A percentile compares a stretch with the other conserved stretches of the same genome.
These are phyloP conservation scores for Meteorus sp. DNA, from an alignment of 1,140 invertebrate species.

Conservation along the genomic window DNA sequence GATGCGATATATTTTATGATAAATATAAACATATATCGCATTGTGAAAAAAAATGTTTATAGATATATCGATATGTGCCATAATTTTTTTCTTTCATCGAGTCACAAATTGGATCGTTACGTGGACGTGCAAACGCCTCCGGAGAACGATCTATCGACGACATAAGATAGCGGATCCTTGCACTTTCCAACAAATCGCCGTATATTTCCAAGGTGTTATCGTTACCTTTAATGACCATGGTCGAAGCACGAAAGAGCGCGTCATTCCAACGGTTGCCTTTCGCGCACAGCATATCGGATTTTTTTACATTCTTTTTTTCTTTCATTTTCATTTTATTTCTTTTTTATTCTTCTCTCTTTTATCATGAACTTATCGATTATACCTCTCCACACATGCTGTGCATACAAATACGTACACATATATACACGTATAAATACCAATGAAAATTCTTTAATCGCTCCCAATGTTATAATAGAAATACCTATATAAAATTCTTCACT, in stretches of 20 bases:
- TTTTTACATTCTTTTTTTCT: not conserved
- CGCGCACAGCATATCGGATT: not conserved
- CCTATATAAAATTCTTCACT: no score
- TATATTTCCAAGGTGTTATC: conserved; percentile 15
- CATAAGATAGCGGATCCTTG: not conserved
- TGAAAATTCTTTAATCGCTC: not conserved
- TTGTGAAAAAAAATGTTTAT: no score
- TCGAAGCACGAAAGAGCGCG: not conserved
- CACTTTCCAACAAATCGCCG: conserved; percentile 21
- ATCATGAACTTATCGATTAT: not conserved
- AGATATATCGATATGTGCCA: no score
- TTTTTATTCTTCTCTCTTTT: not conserved
- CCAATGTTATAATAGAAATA: not conserved
- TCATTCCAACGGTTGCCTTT: not conserved
- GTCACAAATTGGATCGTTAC: conserved; percentile 18
- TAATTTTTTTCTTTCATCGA: conserved; percentile 21
- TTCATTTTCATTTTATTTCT: not conserved
- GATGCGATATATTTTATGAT: no score
- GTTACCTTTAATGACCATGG: conserved; percentile 22
- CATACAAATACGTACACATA: no score
- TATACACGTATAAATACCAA: conserved; percentile 1
- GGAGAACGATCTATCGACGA: not conserved
- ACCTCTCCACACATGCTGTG: not conserved
- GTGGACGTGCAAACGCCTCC: conserved; percentile 1
- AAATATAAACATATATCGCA: no score